phyloP scores from a whole-genome alignment of 2,888 invertebrate species.

The Dugesia japonica region DNA sequence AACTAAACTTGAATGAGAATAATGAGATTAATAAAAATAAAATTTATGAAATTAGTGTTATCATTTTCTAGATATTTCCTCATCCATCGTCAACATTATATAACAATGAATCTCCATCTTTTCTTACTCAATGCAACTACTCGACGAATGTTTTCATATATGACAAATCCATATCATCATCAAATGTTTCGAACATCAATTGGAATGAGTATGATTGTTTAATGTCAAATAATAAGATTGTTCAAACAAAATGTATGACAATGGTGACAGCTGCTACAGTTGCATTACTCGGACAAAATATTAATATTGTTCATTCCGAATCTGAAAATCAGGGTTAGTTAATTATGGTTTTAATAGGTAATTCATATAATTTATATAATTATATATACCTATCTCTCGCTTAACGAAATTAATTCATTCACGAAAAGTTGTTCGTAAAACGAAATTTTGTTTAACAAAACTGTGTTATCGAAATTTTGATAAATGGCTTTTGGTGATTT shows the following conservation, averaged over 20 bases:
- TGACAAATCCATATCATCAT: not conserved
- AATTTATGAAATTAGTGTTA: not conserved
- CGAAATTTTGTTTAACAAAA: too few species aligned
- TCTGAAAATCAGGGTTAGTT: not conserved
- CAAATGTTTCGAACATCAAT: not conserved
- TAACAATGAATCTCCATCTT: not conserved
- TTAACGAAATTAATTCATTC: too few species aligned
- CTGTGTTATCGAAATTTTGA: too few species aligned
- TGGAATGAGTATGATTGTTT: constrained; percentile 1
- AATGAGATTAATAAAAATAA: not conserved
- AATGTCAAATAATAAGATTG: constrained; percentile 39
- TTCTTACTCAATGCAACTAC: not conserved
- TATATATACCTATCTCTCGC: too few species aligned
- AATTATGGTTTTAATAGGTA: too few species aligned
- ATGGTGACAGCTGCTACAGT: constrained; percentile 66
- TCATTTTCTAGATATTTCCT: not conserved
- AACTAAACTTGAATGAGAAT: too few species aligned
- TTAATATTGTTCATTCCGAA: not conserved
- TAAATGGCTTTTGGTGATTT: too few species aligned
- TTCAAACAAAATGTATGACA: constrained; percentile 64
- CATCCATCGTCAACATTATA: not conserved
- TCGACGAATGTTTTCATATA: not conserved
- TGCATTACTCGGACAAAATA: constrained; percentile 56
- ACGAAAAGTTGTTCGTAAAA: too few species aligned
- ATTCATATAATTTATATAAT: too few species aligned